Base-by-base conservation (phyloP, 2,888 invertebrate species). In the Drosophila prostipennis region DNA sequence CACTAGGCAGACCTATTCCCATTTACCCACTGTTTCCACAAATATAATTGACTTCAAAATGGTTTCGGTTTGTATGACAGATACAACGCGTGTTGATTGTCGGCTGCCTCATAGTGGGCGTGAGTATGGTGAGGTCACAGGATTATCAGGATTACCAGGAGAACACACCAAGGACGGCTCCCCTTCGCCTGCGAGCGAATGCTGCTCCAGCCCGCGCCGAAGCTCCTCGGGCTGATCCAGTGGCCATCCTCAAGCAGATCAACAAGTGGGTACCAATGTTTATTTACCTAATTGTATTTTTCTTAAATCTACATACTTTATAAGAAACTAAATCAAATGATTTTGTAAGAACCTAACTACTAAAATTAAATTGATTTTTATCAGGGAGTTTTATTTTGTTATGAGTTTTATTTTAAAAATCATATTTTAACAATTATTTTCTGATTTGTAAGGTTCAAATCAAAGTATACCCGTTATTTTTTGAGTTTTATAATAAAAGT, bases 191-290 rank as follows among this genome's bases (percentile, higher is more conserved):
- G 70, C 89, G 90, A 5, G 79, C 91, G 19, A 88, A 67, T 72
- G 63, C 74, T n/a, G 80, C 76, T n/a, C 80, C 74, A 46, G 78
- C 78, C 8, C 85, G 80, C 54, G 77, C 76, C 45, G 89, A 90
- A 11, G 64, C 86, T 23, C 80, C 85, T 7, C 74, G 82, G 48
- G 87, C 94, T 39, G 93, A 95, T 0, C 94, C 96, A 0, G 95
- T 97, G 49, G 93, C 97, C 43, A 97, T 97, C 85, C 93, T 97
- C 60, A 97, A 97, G 91, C 97, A 97, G 92, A 97, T 97, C 77
- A 96, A 97, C 93, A 95, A 94, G 96, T 96, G 90, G 78, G 79
- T 36, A 19, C 19, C 19, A 2, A 8, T 23, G 11, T 11, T 3
- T 23, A 23, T 23, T 23, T 23, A 23, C 4, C 3, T 4, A 23